Evolutionary conservation across 2,797 vertebrate genomes (phyloP).

Genomic region (Halcyon smyrnensis): DNA sequence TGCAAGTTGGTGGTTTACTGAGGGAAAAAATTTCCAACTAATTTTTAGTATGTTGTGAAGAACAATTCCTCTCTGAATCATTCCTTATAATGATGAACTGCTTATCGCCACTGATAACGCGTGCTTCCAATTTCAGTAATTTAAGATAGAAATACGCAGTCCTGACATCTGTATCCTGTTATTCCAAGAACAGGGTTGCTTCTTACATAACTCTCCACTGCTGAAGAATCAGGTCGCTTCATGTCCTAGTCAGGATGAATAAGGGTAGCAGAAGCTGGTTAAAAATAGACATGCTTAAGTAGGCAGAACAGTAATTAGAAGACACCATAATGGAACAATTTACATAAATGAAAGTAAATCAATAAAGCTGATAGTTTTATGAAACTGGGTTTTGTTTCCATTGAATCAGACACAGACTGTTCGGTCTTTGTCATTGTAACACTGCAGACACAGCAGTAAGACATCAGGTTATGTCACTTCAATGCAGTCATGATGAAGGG

Average conservation of each 20-base stretch:
- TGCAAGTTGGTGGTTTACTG: not conserved
- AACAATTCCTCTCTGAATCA: not conserved
- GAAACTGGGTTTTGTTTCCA: not conserved
- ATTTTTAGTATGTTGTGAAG: not conserved
- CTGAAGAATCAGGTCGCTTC: not conserved
- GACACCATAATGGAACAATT: not conserved
- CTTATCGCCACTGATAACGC: not conserved
- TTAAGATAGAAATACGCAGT: not conserved
- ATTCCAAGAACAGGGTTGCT: not conserved
- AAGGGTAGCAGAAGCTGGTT: not conserved
- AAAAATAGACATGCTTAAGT: not conserved
- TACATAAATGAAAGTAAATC: not conserved
- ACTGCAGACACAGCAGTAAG: not conserved
- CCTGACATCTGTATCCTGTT: not conserved
- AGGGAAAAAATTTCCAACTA: not conserved
- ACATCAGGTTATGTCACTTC: not conserved
- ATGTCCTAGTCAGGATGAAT: not conserved
- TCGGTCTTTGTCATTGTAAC: not conserved
- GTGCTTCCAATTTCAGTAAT: not conserved
- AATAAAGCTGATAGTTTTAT: not conserved
- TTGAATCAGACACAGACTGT: not conserved
- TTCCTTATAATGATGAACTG: not conserved
- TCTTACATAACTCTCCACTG: not conserved
- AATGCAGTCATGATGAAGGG: accelerated
- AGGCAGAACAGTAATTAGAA: not conserved